A percentile compares a stretch with the other conserved stretches of the same genome.
Evolutionary conservation across 2,113 vertebrate species (phyloP).

Genomic region (Poecilia latipinna): DNA sequence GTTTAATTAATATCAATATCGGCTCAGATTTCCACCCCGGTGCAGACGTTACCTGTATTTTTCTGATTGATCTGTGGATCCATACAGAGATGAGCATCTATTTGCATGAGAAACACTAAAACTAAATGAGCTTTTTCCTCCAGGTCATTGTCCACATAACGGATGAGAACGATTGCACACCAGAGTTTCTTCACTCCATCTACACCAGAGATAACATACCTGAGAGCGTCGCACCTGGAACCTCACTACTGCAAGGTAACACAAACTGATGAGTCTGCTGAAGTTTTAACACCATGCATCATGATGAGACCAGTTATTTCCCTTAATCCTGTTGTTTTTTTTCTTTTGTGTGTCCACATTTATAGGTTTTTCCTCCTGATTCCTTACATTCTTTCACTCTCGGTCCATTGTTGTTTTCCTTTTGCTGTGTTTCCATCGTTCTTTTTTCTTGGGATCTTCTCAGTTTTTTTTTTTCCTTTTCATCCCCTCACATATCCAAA

Average conservation of each 20-base stretch:
- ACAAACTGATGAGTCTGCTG: not conserved
- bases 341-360: not conserved
- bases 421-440: not conserved
- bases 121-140: constrained; percentile 5
- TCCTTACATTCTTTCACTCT: not conserved
- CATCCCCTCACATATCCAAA: not conserved
- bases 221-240: constrained; percentile 83
- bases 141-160: constrained; percentile 87
- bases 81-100: too few species aligned
- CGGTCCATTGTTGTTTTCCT: not conserved
- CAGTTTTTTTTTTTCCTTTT: not conserved
- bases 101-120: not conserved
- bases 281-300: too few species aligned
- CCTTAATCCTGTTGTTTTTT: not conserved
- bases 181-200: constrained; percentile 89
- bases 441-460: not conserved
- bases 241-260: constrained; percentile 87
- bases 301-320: not conserved
- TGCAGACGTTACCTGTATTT: too few species aligned
- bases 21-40: too few species aligned
- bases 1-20: too few species aligned
- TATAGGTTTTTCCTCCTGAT: not conserved
- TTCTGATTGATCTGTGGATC: too few species aligned
- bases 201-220: constrained; percentile 88
- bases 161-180: constrained; percentile 90